A percentile compares a stretch with the other conserved stretches of the same genome.
Conservation (phyloP, 2,113 vertebrate genomes). For the Pantherophis guttatus region DNA sequence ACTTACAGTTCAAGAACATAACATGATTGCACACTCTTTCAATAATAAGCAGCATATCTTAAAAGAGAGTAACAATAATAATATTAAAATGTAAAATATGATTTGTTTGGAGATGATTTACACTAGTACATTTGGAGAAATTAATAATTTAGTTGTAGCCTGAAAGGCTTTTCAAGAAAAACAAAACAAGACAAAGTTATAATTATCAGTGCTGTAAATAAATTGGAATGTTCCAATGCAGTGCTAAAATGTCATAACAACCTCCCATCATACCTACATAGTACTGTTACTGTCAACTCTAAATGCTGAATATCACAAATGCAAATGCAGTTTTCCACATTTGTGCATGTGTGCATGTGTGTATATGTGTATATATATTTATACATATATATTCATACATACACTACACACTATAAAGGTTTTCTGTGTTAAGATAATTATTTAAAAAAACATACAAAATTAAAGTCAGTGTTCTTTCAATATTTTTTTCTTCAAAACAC, state of each 20-base stretch:
- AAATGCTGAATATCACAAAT: constrained; percentile 48
- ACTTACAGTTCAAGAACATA: constrained; percentile 40
- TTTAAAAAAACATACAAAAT: constrained; percentile 17
- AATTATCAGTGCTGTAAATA: constrained; percentile 46
- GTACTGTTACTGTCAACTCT: constrained; percentile 42
- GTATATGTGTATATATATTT: neutral
- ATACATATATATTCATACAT: neutral
- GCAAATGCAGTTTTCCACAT: constrained; percentile 36
- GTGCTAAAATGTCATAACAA: constrained; percentile 36
- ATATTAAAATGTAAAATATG: constrained; percentile 57
- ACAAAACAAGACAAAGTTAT: constrained; percentile 4
- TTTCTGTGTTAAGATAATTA: neutral
- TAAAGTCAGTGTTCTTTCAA: neutral
- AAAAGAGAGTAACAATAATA: constrained; percentile 47
- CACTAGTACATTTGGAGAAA: constrained; percentile 56
- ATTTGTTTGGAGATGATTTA: constrained; percentile 50
- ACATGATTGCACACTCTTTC: constrained; percentile 38
- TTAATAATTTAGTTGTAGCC: constrained; percentile 57
- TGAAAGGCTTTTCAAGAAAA: constrained; percentile 43
- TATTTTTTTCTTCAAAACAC: constrained; percentile 60
- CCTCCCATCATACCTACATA: constrained; percentile 31
- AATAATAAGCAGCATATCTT: constrained; percentile 55
- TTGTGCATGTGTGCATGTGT: neutral
- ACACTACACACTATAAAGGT: constrained; percentile 27
- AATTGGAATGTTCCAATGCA: constrained; percentile 42